Base-by-base conservation (phyloP, 2,888 invertebrate species). In the Ectropis crepuscularia region DNA sequence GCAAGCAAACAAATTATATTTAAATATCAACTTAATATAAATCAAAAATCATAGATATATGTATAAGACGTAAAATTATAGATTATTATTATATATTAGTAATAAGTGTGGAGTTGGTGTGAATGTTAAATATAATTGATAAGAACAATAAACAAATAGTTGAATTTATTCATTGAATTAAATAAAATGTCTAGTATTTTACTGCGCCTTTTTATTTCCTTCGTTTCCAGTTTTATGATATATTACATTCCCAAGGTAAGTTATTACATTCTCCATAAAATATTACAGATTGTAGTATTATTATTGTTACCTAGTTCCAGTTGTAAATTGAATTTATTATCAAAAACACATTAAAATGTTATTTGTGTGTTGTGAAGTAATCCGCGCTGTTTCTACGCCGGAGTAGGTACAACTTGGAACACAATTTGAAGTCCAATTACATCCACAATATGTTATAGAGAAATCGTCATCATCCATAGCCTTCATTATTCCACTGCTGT, bases 111-210 rank as follows among this genome's bases (percentile, higher is more conserved):
- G 57, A 65, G 39, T 57, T 50, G 67, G 60, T 61, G 36, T 53
- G 48, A 62, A 61, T 66, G 47, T 67, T 69, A 65, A 66, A 66
- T 70, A 67, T 61, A 63, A 68, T 45, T 61, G 28, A 46, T 51
- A 65, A 61, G 46, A 63, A 65, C 47, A 67, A 57, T 41, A 65
- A 39, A 37, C 61, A 48, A 46, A 60, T 69, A 67, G 69, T 63
- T 65, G 53, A 69, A 69, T 68, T 66, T 65, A 63, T 61, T 67
- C 38, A 58, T 67, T 62, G 61, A 60, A 62, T 53, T 57, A 55
- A 66, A 55, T 12, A 36, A 48, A 53, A 53, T 45, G 41, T 51
- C 51, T 51, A 41, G 53, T 53, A 65, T 57, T 61, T 53, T 55
- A 59, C 9, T 50, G n/a, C 7, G 55, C n/a, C 41, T 53, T 58